Evolutionary conservation across 1,140 invertebrate species (phyloP).

Genomic region (Drosophila tropicalis): DNA sequence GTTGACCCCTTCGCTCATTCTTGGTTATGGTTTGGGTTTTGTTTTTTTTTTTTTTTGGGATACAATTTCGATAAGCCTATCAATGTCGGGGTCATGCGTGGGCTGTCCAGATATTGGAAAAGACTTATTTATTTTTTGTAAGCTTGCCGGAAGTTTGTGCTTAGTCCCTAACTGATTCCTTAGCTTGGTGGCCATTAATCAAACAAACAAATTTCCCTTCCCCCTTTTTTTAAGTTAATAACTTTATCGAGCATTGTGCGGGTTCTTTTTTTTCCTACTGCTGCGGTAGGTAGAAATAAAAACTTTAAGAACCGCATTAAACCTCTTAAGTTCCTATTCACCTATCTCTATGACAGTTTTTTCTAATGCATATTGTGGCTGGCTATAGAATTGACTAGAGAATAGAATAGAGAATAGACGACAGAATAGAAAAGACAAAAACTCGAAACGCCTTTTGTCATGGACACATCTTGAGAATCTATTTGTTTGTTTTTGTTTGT

Average conservation of each 20-base stretch:
- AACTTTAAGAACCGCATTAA: constrained; percentile 73
- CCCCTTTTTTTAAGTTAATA: constrained; percentile 51
- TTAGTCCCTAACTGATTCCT: constrained; percentile 15
- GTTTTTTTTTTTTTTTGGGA: constrained; percentile 12
- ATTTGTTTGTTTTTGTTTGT: constrained; percentile 68
- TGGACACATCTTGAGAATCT: constrained; percentile 64
- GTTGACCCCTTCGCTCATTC: constrained; percentile 22
- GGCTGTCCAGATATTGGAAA: constrained; percentile 27
- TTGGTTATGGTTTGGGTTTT: too few relatives aligned
- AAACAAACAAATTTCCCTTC: constrained; percentile 14
- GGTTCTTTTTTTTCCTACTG: constrained; percentile 12
- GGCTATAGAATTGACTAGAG: constrained; percentile 35
- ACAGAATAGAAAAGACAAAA: constrained; percentile 24
- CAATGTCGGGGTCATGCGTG: constrained; percentile 48
- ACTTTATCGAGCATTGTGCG: constrained; percentile 58
- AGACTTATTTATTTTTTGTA: neutral
- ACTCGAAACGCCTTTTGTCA: constrained; percentile 64
- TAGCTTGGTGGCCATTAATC: constrained; percentile 48
- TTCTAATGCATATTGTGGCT: constrained; percentile 70
- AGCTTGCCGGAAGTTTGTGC: constrained; percentile 65
- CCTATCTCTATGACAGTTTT: constrained; percentile 79
- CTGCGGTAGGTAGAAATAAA: constrained; percentile 67
- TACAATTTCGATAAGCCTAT: constrained; percentile 50
- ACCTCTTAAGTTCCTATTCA: constrained; percentile 82
- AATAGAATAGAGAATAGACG: too few relatives aligned